Evolutionary conservation across 2,888 invertebrate genomes (phyloP), one percentile per base, ranked within the genome.

Genomic region (Drosophila meridiana): DNA sequence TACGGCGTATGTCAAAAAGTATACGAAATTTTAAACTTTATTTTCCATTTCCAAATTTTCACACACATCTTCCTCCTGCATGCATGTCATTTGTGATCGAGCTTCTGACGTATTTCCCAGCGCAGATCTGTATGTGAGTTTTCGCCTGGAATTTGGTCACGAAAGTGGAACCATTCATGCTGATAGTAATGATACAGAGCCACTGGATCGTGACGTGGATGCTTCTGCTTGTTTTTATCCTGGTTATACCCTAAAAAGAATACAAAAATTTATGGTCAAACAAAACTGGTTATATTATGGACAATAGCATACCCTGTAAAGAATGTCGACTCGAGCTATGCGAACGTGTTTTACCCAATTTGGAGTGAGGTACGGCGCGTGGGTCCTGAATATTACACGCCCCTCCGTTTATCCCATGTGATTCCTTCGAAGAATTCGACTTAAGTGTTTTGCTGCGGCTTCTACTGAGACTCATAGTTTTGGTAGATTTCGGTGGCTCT

Each of bases 161-260:
- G 96, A 74, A 96, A 95, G 86, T 95, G 95, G 30, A 95, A 95
- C 97, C 97, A 97, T 82, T 96, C 94, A 40, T 94, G 94, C 81
- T 95, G 95, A 89, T 97, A 97, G 82, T 96, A 95, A 79, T 97
- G 96, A 89, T 97, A 97, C 26, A 97, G 93, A 26, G 95, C 94
- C 0, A 97, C 97, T 26, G 97, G 97, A 91, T 97, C 97, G 78
- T 73, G 88, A 14, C 73, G 73, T 42, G 64, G 65, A 38, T 80
- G 71, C 53, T 78, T 83, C 26, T 69, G 36, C 28, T 73, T 74
- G n/a, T 80, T 73, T 58, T 78, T 82, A 4, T 36, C n/a, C 30
- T 72, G 76, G 13, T 75, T 70, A 14, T 80, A 81, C 69, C 75
- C 91, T 92, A 28, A 56, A 36, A 6, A 40, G 11, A 58, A 0